Base-by-base conservation (phyloP, 1,140 invertebrate species). In the Hylyphantes graminicola region DNA sequence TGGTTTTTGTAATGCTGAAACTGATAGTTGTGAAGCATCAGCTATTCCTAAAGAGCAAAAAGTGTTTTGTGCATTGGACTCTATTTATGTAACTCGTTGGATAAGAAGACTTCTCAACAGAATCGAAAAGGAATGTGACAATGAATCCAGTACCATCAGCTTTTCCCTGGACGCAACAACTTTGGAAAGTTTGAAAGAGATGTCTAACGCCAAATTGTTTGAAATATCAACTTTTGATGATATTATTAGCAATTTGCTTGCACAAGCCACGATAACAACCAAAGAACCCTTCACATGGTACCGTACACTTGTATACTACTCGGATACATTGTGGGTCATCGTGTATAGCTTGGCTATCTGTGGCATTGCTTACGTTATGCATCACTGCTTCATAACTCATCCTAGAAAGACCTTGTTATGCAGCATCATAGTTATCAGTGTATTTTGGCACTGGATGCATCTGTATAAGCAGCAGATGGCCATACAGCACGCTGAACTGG, bases 371-470 rank as follows among this genome's bases (percentile, higher is more conserved):
- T 74, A 19, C 57, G 10, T 9, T 50, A 11, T 76, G 63, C 63
- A 63, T 10, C 9, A 2, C 9, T 63, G 19, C 15, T 5, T 61
- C 4, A 35, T 76, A 6, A 13, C 35, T 63, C 12, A 55, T 15
- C 55, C 57, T 48, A 15, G 7, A 4, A 15, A 48, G 10, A 76
- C 74, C 9, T 8, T 35, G 6, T 17, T 76, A 63, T 63, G 17
- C 12, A 50, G 63, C 5, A 15, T 76, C 13, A 15, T 61, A 17
- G 57, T 61, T 15, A 12, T 61, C 17, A 17, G 12, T 15, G 57
- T 61, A 15, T 61, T 61, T 17, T 76, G 74, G 74, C 55, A 63
- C 50, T 76, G 74, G 74, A 76, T 76, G 74, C 21, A 48, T 63
- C 63, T 76, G 74, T 76, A 63, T 63, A n/a, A 76, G 13, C 53